Conservation (phyloP, 2,113 vertebrate genomes). For the Promerops cafer region DNA sequence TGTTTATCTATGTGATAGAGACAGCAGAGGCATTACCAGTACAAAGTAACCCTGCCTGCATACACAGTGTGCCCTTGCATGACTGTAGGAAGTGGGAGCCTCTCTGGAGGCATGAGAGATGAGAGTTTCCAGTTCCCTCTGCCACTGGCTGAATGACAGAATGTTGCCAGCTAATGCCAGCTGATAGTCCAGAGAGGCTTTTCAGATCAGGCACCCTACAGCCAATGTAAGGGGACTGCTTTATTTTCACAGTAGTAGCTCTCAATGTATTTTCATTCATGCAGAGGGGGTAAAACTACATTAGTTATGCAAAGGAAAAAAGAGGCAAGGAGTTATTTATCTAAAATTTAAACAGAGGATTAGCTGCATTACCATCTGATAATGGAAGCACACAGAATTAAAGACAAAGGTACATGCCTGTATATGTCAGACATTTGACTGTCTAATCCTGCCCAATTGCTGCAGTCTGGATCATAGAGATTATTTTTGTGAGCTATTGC, state of each 20-base stretch:
- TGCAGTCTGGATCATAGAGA: slow-evolving; percentile 10
- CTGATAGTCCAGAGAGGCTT: background rate
- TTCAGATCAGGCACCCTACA: background rate
- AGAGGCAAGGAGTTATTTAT: background rate
- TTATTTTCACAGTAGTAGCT: background rate
- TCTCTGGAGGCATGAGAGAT: background rate
- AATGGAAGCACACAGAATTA: background rate
- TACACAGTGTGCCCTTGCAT: background rate
- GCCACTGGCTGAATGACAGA: background rate
- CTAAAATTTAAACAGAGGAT: background rate
- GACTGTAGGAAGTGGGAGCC: background rate
- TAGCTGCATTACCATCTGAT: background rate
- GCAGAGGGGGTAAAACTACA: background rate
- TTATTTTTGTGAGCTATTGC: slow-evolving; percentile 38
- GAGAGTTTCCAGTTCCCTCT: background rate
- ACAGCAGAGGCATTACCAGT: background rate
- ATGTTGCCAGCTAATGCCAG: background rate
- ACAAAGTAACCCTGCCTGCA: background rate
- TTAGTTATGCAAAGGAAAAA: background rate
- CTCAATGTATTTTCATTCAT: background rate
- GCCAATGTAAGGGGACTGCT: background rate
- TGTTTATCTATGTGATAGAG: background rate
- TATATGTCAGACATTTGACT: background rate
- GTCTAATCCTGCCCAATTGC: slow-evolving; percentile 46
- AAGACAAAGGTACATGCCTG: background rate